Conservation (phyloP, 23 tunicate species). For the Halocynthia aurantium region DNA sequence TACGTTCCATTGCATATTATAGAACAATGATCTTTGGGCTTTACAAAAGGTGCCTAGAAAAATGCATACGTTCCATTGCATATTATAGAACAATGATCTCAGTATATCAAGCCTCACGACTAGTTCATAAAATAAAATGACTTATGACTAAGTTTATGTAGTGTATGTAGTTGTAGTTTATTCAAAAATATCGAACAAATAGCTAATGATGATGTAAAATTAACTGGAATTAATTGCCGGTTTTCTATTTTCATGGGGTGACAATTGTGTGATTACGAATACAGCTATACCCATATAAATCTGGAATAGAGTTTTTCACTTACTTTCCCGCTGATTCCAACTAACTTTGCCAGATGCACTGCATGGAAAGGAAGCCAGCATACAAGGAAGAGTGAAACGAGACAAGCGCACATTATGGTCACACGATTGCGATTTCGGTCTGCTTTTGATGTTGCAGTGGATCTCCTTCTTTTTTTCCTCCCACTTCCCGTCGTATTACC, state of each 20-base stretch:
- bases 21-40: too few species aligned
- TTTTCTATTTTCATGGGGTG: not conserved
- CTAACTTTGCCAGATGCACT: constrained; percentile 46
- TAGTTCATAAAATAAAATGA: too few species aligned
- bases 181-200: too few species aligned
- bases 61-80: too few species aligned
- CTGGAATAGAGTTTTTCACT: too few species aligned
- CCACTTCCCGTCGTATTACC: not conserved
- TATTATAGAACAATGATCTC: too few species aligned
- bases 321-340: constrained; percentile 15
- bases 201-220: not conserved
- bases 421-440: constrained; percentile 58
- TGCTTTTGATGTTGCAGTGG: constrained; percentile 14
- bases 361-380: constrained; percentile 82
- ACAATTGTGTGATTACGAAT: not conserved
- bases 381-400: constrained; percentile 48
- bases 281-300: not conserved
- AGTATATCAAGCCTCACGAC: too few species aligned
- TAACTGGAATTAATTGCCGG: not conserved
- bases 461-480: not conserved
- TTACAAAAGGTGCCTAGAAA: too few species aligned
- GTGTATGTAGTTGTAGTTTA: too few species aligned
- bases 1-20: too few species aligned
- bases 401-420: constrained; percentile 72
- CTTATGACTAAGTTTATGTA: too few species aligned